Evolutionary conservation across 2,113 vertebrate species (phyloP).

Genomic region (Panthera uncia): DNA sequence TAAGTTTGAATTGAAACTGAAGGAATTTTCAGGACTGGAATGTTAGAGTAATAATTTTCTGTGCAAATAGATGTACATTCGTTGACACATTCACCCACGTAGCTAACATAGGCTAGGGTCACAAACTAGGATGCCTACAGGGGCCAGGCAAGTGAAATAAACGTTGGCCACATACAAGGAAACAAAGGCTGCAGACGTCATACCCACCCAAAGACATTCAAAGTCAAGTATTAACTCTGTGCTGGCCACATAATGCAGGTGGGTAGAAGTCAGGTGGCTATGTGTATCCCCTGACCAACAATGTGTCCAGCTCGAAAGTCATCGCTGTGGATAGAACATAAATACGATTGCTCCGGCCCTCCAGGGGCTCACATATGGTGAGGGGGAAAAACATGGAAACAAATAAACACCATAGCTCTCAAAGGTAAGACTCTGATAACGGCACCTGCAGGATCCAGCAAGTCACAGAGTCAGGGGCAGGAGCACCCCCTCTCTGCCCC

Average conservation of each 20-base stretch:
- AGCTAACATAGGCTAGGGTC: background rate
- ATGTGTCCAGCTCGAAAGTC: background rate
- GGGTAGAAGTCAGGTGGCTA: background rate
- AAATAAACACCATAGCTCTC: background rate
- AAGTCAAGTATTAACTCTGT: background rate
- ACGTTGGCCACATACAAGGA: background rate
- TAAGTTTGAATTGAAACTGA: background rate
- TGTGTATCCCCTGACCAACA: background rate
- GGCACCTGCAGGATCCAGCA: background rate
- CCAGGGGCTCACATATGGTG: background rate
- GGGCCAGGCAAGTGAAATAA: background rate
- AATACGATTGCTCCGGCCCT: background rate
- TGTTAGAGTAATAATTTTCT: background rate
- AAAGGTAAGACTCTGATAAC: background rate
- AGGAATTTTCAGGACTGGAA: background rate
- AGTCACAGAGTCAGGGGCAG: background rate
- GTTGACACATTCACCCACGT: background rate
- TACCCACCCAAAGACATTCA: background rate
- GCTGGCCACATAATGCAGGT: background rate
- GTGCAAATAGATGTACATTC: background rate
- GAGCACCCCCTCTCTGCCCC: background rate
- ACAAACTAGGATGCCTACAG: background rate
- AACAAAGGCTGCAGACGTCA: too few relatives aligned
- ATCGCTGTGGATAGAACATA: background rate
- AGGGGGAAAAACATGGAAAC: background rate